phyloP scores from a whole-genome alignment of 1,140 invertebrate species.

The Drosophila serrata region DNA sequence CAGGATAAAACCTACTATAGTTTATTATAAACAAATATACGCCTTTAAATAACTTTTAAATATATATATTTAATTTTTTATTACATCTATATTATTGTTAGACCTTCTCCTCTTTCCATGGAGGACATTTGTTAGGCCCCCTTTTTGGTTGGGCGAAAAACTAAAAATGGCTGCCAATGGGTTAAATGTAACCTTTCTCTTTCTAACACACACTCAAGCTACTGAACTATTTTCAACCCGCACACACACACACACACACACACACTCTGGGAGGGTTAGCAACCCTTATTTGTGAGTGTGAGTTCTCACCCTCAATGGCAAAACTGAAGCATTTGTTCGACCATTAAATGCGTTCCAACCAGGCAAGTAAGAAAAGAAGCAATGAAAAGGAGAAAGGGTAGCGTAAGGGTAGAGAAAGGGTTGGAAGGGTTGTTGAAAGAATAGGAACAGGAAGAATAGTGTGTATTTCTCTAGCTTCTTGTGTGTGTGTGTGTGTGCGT shows the following conservation, averaged over 20 bases:
- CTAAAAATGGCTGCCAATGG: slow-evolving; percentile 53
- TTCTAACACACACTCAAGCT: not conserved
- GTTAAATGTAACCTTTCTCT: slow-evolving; percentile 38
- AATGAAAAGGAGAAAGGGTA: not conserved
- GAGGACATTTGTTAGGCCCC: not conserved
- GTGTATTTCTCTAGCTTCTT: slow-evolving; percentile 30
- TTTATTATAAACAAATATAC: not conserved
- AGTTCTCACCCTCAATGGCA: slow-evolving; percentile 30
- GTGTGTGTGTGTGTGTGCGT: not conserved
- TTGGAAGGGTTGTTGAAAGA: not conserved
- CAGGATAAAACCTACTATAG: too few relatives aligned
- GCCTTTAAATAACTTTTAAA: not conserved
- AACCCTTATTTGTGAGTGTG: slow-evolving; percentile 38
- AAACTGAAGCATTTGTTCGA: slow-evolving; percentile 44
- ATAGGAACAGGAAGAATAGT: slow-evolving; percentile 46
- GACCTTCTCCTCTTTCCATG: not conserved
- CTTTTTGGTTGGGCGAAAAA: slow-evolving; percentile 14
- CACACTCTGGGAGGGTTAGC: slow-evolving; percentile 23
- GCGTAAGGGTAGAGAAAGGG: not conserved
- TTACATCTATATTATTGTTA: not conserved
- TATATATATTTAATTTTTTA: not conserved
- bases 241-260: slow-evolving; percentile 10
- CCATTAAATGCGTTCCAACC: slow-evolving; percentile 66
- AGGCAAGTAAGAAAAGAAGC: not conserved
- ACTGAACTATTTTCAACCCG: slow-evolving; percentile 36